Evolutionary conservation across 2,113 vertebrate genomes (phyloP), one percentile per base, ranked within the genome.

Genomic region (Plotosus lineatus): DNA sequence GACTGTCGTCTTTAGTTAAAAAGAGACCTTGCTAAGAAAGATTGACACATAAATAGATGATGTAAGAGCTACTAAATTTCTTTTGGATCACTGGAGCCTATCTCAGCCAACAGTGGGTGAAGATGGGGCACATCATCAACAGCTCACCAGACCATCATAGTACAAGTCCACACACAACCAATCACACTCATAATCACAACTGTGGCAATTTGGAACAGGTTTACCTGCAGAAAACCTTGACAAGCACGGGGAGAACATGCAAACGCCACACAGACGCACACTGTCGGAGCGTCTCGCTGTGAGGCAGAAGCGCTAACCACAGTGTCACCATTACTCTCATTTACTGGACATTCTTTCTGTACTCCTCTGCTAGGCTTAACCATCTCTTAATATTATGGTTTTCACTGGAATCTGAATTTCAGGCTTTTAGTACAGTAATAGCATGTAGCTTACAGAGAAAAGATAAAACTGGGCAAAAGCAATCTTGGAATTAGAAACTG

Each of bases 251-350:
- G n/a, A n/a, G n/a, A n/a, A n/a, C n/a, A n/a, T n/a, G n/a, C n/a
- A n/a, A n/a, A n/a, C n/a, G n/a, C n/a, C n/a, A n/a, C n/a, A n/a
- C n/a, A n/a, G n/a, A n/a, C n/a, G n/a, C n/a, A n/a, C n/a, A n/a
- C n/a, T n/a, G n/a, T n/a, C n/a, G n/a, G n/a, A n/a, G n/a, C n/a
- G n/a, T n/a, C n/a, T n/a, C n/a, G n/a, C n/a, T n/a, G n/a, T n/a
- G n/a, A n/a, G n/a, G n/a, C n/a, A n/a, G n/a, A n/a, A n/a, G n/a
- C n/a, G n/a, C n/a, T n/a, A n/a, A n/a, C n/a, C n/a, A n/a, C n/a
- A n/a, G n/a, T n/a, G n/a, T n/a, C n/a, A n/a, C n/a, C 78, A 60
- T 72, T 72, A n/a, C 8, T 53, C 8, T 53, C 46, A 81, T 81
- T 66, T 55, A 51, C 51, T 65, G 61, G 33, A 42, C 44, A 65